Evolutionary conservation across 1,140 invertebrate genomes (phyloP), one percentile per base, ranked within the genome.

Genomic region (Danaus plexippus): DNA sequence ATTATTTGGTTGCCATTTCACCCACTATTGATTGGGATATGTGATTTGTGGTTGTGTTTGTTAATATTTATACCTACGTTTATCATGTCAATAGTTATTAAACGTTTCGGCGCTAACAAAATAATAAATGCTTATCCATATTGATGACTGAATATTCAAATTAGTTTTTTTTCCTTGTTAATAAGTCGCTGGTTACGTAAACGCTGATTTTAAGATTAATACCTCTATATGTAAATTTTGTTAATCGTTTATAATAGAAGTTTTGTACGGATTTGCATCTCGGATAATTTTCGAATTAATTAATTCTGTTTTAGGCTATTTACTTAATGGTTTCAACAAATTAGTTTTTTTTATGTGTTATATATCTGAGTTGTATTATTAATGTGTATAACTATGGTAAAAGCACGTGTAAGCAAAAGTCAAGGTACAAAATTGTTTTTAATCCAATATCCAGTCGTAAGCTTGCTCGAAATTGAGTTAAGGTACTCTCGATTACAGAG

Each of bases 1-100:
- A 77, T 79, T 77, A 79, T 82, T 78, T 79, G 70, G 66, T 64
- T 60, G 67, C 66, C 59, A 73, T 80, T 74, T 64, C 52, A 61
- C 64, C 59, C 59, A 46, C 52, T 70, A 63, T 69, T 69, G 69
- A 80, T 71, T 73, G 74, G 73, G 73, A 71, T 68, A 64, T 68
- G 63, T 43, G 62, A 59, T 56, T 67, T 77, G 22, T 74, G 71
- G 60, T 52, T 56, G 47, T 57, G 22, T 58, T 8, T 43, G 52
- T 67, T 71, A 75, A 68, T 70, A 54, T 56, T 51, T 57, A 59
- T 53, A n/a, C n/a, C n/a, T n/a, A 59, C 60, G 65, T 67, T 71
- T 72, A 71, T 67, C 61, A 50, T 52, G 52, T 67, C 64, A 68
- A 73, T 32, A 32, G 22, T 73, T 73, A 73, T 67, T 68, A 64